Evolutionary conservation across 2,888 invertebrate genomes (phyloP), one percentile per base, ranked within the genome.

Genomic region (Drosophila melanocephala): DNA sequence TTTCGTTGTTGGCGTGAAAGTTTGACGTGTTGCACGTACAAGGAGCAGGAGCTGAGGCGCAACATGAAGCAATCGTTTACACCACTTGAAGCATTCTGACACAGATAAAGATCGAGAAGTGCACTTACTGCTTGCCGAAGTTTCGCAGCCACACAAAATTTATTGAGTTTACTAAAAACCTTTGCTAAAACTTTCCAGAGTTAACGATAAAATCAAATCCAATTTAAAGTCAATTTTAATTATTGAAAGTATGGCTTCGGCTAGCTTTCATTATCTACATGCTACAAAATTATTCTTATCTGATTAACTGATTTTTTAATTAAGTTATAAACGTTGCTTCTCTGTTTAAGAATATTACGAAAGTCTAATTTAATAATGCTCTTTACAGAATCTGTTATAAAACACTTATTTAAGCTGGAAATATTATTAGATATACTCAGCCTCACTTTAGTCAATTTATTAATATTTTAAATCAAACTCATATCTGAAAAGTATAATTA

Each of bases 1-100:
- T 74, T 69, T 44, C n/a, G 56, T 62, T 50, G 57, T 39, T 84
- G 78, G 77, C 72, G 74, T 77, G 72, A 83, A 81, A 81, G 81
- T 72, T 68, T 70, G 63, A 61, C 52, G 51, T 39, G 63, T 53
- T 64, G 16, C 32, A 42, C 58, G 42, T n/a, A 5, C 9, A 26
- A 44, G 3, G 26, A n/a, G 26, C 58, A 32, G 42, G 42, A 51
- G 33, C 16, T 9, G 35, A 59, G 52, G 56, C 19, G 35, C 7
- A 22, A 35, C 6, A 30, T n/a, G 22, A 50, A 33, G 26, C 30
- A 32, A 42, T 58, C 26, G 32, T 50, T 26, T 50, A 33, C 55
- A 44, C 71, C 42, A 61, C 28, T 37, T 32, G 51, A 51, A 61
- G 56, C 7, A 61, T 71, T 71, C 61, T 72, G 72, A 58, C 44